Base-by-base conservation (phyloP, 2,888 invertebrate species). In the Polylopha cassiicola region DNA sequence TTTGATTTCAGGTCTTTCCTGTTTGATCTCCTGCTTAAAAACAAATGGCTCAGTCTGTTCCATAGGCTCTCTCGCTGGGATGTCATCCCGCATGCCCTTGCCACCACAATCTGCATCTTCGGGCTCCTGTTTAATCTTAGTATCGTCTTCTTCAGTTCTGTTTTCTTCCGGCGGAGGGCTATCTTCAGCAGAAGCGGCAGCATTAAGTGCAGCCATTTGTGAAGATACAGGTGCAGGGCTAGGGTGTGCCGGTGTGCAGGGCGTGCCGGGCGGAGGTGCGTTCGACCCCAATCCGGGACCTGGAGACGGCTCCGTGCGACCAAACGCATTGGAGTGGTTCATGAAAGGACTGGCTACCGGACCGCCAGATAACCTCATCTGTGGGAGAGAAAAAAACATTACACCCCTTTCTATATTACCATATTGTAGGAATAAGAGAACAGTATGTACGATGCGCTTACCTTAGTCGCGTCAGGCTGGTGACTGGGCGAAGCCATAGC, bases 131-230 rank as follows among this genome's bases (percentile, higher is more conserved):
- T 90, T 89, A 54, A 92, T 89, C 10, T 90, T 89, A 23, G 89
- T 88, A 23, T 88, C 89, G 48, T 91, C 91, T 16, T n/a, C n/a
- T n/a, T n/a, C n/a, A n/a, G n/a, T n/a, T n/a, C n/a, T n/a, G n/a
- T n/a, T n/a, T 55, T 55, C 11, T 50, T 27, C 26, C 61, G 91
- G 90, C 21, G 90, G 89, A 47, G 91, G 88, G 47, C 89, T 90
- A 48, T 89, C 87, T 51, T 90, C 90, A 15, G 90, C 86, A 0
- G 89, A 87, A 2, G 90, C 88, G 3, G 91, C 90, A 3, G 91
- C 91, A 51, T 89, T 89, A 34, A 92, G 88, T 3, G 92, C 91
- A 7, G 92, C 91, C 89, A 91, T 90, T 67, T 91, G 91, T 5
- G 91, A 90, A 10, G 92, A 90, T 65, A 90, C 87, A 39, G 75